Conservation (phyloP, 1,140 invertebrate genomes). For the Aphis craccivora region DNA sequence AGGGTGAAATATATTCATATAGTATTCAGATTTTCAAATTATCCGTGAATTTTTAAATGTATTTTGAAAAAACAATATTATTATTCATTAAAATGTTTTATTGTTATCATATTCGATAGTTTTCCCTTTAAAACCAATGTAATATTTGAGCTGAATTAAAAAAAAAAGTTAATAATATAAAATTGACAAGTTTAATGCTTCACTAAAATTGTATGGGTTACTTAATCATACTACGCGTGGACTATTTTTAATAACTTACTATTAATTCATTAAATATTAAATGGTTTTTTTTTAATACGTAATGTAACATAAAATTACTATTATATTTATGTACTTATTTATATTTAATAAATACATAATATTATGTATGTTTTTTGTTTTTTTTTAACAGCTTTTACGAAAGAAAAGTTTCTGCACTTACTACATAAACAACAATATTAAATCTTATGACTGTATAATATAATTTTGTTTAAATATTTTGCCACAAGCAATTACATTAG, state of each 20-base stretch:
- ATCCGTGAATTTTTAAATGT: neutral
- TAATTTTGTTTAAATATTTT: neutral
- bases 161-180: neutral
- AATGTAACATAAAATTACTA: neutral
- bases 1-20: neutral
- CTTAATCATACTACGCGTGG: too few relatives aligned
- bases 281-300: neutral
- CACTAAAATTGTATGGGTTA: too few relatives aligned
- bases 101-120: neutral
- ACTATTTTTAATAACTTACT: neutral
- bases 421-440: too few relatives aligned
- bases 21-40: neutral
- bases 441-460: too few relatives aligned
- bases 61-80: neutral
- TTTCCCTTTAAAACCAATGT: neutral
- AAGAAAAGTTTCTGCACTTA: neutral
- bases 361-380: neutral
- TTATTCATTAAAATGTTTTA: neutral
- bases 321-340: neutral
- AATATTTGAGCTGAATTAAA: neutral
- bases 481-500: neutral
- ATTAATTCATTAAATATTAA: neutral
- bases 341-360: neutral
- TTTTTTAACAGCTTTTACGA: neutral
- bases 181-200: neutral